Percentiles rank a stretch among this genome's conserved stretches.
phyloP scores from a whole-genome alignment of 1,140 invertebrate genomes.

The Drosophila seguyi region DNA sequence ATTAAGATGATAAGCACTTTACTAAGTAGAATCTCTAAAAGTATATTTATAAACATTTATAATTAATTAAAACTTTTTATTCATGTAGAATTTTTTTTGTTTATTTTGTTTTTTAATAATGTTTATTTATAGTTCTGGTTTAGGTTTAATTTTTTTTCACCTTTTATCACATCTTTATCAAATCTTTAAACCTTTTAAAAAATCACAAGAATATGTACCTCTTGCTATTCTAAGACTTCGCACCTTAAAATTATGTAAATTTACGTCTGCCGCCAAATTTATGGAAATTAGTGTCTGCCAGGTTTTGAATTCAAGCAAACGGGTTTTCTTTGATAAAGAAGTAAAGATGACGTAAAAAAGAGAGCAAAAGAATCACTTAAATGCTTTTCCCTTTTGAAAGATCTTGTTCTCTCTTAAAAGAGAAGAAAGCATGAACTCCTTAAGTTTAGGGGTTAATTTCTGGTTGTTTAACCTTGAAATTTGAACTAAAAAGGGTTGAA shows the following conservation, averaged over 20 bases:
- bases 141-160: not conserved
- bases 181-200: not conserved
- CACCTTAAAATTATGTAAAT: constrained; percentile 22
- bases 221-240: not conserved
- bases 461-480: constrained; percentile 2
- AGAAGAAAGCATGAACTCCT: not conserved
- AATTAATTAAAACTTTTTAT: not conserved
- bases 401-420: constrained; percentile 2
- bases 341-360: constrained; percentile 28
- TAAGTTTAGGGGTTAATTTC: not conserved
- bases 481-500: constrained; percentile 16
- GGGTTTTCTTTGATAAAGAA: constrained; percentile 21
- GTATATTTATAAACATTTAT: too few species aligned
- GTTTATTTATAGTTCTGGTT: too few species aligned
- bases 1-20: not conserved
- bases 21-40: not conserved
- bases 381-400: not conserved
- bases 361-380: not conserved
- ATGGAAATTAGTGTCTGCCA: constrained; percentile 25
- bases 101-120: not conserved
- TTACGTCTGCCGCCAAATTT: constrained; percentile 14
- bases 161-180: too few species aligned
- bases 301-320: constrained; percentile 18
- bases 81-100: not conserved
- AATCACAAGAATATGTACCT: not conserved